Conservation (phyloP, 2,888 invertebrate genomes). For the Sinopyrophorus schimmeli region DNA sequence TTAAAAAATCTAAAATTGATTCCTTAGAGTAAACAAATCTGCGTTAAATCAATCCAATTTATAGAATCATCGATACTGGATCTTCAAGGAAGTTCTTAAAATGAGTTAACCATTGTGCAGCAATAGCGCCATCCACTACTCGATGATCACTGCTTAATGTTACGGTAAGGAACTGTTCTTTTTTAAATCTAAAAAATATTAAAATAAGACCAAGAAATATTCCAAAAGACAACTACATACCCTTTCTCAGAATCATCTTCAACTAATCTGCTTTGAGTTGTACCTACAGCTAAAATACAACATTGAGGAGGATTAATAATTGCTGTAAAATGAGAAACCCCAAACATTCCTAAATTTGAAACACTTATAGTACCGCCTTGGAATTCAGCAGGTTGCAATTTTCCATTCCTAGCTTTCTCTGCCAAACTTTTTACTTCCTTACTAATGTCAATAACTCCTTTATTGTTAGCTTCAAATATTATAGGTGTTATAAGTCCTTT, state of each 20-base stretch:
- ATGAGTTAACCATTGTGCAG: slow-evolving; percentile 91
- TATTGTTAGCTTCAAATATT: slow-evolving; percentile 85
- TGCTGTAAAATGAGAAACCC: slow-evolving; percentile 85
- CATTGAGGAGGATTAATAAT: slow-evolving; percentile 97
- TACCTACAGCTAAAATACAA: slow-evolving; percentile 90
- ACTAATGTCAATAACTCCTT: slow-evolving; percentile 85
- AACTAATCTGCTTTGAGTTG: slow-evolving; percentile 73
- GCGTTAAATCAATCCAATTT: slow-evolving; percentile 54
- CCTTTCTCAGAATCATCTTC: slow-evolving; percentile 75
- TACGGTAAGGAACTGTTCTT: slow-evolving; percentile 79
- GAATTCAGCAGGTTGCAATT: slow-evolving; percentile 90
- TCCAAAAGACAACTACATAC: slow-evolving; percentile 58
- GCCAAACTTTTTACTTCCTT: slow-evolving; percentile 79
- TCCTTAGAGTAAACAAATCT: too few species aligned
- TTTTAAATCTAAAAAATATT: slow-evolving; percentile 72
- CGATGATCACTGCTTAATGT: slow-evolving; percentile 97
- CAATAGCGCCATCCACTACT: slow-evolving; percentile 97
- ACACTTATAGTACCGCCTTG: slow-evolving; percentile 95
- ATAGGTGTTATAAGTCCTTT: slow-evolving; percentile 96
- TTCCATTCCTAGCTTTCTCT: slow-evolving; percentile 83
- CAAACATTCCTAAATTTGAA: slow-evolving; percentile 95
- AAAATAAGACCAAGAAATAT: too few species aligned
- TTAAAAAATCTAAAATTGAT: too few species aligned
- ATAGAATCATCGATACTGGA: slow-evolving; percentile 92
- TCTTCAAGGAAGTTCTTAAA: slow-evolving; percentile 89